Conservation (phyloP, 2,888 invertebrate genomes). For the Daptonema setosum region DNA sequence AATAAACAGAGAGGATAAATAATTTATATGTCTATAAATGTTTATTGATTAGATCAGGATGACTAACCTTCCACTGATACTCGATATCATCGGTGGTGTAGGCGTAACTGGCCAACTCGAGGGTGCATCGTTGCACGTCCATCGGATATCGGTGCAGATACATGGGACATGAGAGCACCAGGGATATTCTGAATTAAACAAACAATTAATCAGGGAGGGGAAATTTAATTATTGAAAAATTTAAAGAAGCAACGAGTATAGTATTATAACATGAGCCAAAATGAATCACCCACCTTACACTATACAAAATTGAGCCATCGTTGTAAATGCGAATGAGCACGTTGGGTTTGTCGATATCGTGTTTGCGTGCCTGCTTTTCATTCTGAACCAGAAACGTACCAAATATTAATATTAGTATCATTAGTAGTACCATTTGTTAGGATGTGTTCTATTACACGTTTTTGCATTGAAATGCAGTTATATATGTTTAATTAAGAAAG, state of each 20-base stretch:
- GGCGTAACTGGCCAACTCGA: slow-evolving; percentile 88
- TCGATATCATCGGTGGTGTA: slow-evolving; percentile 86
- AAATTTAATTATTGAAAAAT: background rate
- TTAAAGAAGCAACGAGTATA: background rate
- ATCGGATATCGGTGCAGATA: slow-evolving; percentile 83
- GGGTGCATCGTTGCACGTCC: slow-evolving; percentile 78
- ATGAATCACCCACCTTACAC: slow-evolving; percentile 46
- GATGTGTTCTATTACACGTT: too few relatives aligned
- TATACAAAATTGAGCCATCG: slow-evolving; percentile 67
- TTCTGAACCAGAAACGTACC: slow-evolving; percentile 33
- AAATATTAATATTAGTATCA: too few relatives aligned
- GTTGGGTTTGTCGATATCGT: slow-evolving; percentile 34
- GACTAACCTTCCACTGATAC: slow-evolving; percentile 1
- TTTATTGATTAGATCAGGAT: too few relatives aligned
- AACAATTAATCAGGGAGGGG: background rate
- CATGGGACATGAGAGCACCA: slow-evolving; percentile 90
- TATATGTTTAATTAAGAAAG: too few relatives aligned
- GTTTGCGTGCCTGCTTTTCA: slow-evolving; percentile 73
- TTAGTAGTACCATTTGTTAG: too few relatives aligned
- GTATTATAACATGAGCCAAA: background rate
- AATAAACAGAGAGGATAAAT: too few relatives aligned
- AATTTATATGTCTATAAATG: too few relatives aligned
- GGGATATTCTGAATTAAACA: slow-evolving; percentile 48
- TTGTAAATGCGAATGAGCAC: slow-evolving; percentile 78
- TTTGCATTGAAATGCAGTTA: too few relatives aligned